Conservation (phyloP, 1,140 invertebrate species). For the Gonioctena quinquepunctata region DNA sequence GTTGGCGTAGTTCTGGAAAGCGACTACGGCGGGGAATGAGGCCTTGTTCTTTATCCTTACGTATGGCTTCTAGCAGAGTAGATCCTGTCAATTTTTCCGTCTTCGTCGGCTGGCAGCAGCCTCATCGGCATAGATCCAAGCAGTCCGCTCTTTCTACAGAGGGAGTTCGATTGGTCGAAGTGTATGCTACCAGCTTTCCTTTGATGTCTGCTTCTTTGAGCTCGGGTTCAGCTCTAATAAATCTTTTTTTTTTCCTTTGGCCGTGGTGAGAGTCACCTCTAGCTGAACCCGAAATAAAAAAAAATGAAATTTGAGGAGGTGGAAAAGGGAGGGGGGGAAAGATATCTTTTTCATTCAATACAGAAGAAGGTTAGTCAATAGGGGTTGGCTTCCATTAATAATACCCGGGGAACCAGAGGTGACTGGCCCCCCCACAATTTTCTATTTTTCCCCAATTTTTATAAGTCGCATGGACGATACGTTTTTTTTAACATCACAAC, state of each 20-base stretch:
- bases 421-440: too few species aligned
- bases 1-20: constrained; percentile 91
- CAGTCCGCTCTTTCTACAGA: constrained; percentile 85
- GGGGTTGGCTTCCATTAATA: too few species aligned
- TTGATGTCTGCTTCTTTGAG: constrained; percentile 70
- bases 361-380: too few species aligned
- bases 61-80: constrained; percentile 73
- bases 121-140: constrained; percentile 82
- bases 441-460: too few species aligned
- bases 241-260: constrained; percentile 72
- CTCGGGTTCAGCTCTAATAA: constrained; percentile 64
- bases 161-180: constrained; percentile 91
- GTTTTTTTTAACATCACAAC: too few species aligned
- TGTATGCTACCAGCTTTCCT: constrained; percentile 82
- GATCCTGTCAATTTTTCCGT: constrained; percentile 73
- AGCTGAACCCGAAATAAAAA: constrained; percentile 76
- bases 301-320: too few species aligned
- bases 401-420: too few species aligned
- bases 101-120: constrained; percentile 74
- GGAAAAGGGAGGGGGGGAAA: too few species aligned
- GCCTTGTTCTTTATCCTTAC: constrained; percentile 73
- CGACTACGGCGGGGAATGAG: constrained; percentile 80
- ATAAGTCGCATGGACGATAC: too few species aligned
- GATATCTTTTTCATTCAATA: too few species aligned
- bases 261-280: constrained; percentile 87